Base-by-base conservation (phyloP, 2,888 invertebrate species). In the Panzeria rudis region DNA sequence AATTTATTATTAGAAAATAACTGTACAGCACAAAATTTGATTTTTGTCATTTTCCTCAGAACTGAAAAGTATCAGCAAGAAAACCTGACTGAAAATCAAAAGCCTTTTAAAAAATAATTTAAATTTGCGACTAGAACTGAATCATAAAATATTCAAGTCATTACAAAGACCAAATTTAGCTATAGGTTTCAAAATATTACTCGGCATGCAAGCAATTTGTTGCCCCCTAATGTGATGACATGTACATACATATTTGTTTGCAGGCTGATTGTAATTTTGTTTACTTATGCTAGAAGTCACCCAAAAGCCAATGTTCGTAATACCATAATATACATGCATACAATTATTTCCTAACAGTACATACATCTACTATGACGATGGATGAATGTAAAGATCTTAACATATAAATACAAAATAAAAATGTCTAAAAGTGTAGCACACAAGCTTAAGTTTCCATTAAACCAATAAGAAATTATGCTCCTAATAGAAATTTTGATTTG, bases 201-300 rank as follows among this genome's bases (percentile, higher is more conserved):
- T n/a, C n/a, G n/a, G n/a, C n/a, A n/a, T n/a, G n/a, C n/a, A n/a
- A n/a, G n/a, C n/a, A n/a, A 50, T 50, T 29, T 17, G 7, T 3
- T 0, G 5, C 32, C 4, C 66, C 62, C 15, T 62, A 68, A 56
- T 66, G 54, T 54, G 15, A 20, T 8, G 17, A 7, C 20, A 35
- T 68, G 20, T 54, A 35, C 6, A 17, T 41, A 5, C 29, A n/a
- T 25, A 7, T 54, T 73, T 69, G 56, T 41, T 64, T 69, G 29
- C 50, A 71, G 54, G 64, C 64, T 59, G 47, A 76, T 76, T 71
- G 71, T 76, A 71, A 80, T 84, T 84, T 64, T 80, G 69, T 80
- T 80, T 80, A 76, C 75, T 66, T 71, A 71, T 71, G 75, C 71
- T 59, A 32, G 44, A 84, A 84, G 80, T 76, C 66, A 72, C 62